Evolutionary conservation across 1,140 invertebrate species (phyloP).

Genomic region (Piezodorus guildinii): DNA sequence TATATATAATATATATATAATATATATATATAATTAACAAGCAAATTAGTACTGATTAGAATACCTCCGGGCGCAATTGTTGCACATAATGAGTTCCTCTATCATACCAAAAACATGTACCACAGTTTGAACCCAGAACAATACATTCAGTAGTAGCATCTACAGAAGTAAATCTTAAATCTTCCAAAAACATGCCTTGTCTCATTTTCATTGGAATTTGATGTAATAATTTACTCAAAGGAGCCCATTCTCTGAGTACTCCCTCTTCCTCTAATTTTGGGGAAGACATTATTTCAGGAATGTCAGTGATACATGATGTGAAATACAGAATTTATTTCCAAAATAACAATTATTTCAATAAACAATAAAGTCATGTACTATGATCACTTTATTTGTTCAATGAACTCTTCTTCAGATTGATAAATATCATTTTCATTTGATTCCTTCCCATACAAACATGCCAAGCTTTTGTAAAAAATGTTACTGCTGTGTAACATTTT

Average conservation of each 20-base stretch:
- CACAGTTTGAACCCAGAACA: conserved; percentile 73
- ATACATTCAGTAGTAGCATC: conserved; percentile 67
- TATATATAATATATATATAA: no score
- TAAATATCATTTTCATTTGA: no score
- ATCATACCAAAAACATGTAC: conserved; percentile 76
- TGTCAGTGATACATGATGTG: not conserved
- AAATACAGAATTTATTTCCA: no score
- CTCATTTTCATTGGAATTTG: conserved; percentile 66
- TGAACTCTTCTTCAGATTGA: no score
- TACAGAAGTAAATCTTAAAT: conserved; percentile 72
- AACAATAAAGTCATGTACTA: no score
- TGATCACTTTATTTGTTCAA: no score
- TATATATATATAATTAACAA: not conserved
- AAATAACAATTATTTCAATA: no score
- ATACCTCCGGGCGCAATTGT: conserved; percentile 65
- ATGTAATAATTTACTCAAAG: conserved; percentile 60
- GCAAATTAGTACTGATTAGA: not conserved
- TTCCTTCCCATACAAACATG: no score
- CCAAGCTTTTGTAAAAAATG: no score
- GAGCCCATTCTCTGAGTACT: conserved; percentile 66
- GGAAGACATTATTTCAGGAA: conserved; percentile 22
- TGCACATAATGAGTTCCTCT: conserved; percentile 62
- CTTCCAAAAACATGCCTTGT: conserved; percentile 63
- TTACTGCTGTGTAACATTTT: no score
- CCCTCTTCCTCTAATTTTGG: conserved; percentile 43